These are phyloP conservation scores for Drosophila lacteicornis DNA, from an alignment of 1,140 invertebrate genomes.

Conservation along the genomic window DNA sequence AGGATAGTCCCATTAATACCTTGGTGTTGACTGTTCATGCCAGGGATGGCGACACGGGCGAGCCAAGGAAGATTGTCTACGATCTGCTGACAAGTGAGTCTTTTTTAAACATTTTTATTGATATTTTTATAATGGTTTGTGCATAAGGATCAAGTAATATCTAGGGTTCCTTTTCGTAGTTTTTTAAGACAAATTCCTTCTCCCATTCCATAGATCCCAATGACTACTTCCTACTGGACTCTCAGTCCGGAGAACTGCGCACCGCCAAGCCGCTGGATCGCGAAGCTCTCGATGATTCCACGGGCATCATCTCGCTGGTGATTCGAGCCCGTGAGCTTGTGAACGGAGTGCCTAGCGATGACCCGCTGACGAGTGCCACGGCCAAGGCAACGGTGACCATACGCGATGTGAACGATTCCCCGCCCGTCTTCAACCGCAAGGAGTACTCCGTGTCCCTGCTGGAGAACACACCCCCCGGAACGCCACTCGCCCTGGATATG, in stretches of 20 bases:
- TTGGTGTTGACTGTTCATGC: constrained; percentile 92
- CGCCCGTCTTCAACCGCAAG: constrained; percentile 92
- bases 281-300: constrained; percentile 91
- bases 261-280: constrained; percentile 94
- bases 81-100: constrained; percentile 92
- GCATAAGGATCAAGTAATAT: neutral
- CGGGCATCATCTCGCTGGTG: constrained; percentile 90
- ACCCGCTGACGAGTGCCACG: constrained; percentile 88
- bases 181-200: neutral
- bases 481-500: constrained; percentile 93
- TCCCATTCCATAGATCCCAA: constrained; percentile 89
- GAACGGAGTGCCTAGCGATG: constrained; percentile 89
- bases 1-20: constrained; percentile 94
- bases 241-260: constrained; percentile 90
- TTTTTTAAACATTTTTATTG: neutral
- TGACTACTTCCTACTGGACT: constrained; percentile 93
- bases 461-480: constrained; percentile 93
- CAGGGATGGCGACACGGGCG: constrained; percentile 92
- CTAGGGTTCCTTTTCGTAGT: neutral
- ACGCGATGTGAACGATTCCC: constrained; percentile 97
- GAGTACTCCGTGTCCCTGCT: constrained; percentile 93
- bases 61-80: constrained; percentile 91
- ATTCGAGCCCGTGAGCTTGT: constrained; percentile 91
- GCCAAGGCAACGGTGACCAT: constrained; percentile 93
- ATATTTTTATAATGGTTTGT: neutral